Conservation (phyloP, 2,888 invertebrate species). For the Tuta absoluta region DNA sequence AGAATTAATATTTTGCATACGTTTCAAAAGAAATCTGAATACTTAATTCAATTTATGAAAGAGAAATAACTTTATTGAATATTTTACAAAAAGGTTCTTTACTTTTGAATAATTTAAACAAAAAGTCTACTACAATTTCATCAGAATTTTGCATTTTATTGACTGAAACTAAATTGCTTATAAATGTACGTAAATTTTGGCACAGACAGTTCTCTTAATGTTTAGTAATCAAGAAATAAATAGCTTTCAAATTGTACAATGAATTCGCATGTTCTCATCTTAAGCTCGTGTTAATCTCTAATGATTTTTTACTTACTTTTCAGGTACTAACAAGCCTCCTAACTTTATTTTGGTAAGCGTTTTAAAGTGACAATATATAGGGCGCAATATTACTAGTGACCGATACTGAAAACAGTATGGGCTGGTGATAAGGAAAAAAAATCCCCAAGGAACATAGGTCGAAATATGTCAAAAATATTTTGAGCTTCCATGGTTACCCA, state of each 20-base stretch:
- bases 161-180: conserved; percentile 26
- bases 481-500: no score
- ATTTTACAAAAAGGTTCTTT: conserved; percentile 10
- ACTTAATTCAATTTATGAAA: not conserved
- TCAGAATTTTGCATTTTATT: conserved; percentile 34
- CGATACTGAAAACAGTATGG: no score
- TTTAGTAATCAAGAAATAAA: not conserved
- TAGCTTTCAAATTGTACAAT: not conserved
- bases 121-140: not conserved
- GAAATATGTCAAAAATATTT: no score
- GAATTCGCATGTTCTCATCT: not conserved
- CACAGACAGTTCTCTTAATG: not conserved
- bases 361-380: no score
- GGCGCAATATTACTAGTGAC: no score
- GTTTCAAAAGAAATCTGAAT: conserved; percentile 10
- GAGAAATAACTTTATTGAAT: not conserved
- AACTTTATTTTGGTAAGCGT: no score
- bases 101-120: conserved; percentile 8
- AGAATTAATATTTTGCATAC: not conserved
- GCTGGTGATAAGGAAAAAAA: no score
- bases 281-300: no score
- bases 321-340: no score
- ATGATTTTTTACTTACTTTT: no score
- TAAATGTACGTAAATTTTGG: not conserved
- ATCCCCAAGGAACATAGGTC: no score